phyloP scores from a whole-genome alignment of 2,113 vertebrate genomes.

The Tetraodon nigroviridis region DNA sequence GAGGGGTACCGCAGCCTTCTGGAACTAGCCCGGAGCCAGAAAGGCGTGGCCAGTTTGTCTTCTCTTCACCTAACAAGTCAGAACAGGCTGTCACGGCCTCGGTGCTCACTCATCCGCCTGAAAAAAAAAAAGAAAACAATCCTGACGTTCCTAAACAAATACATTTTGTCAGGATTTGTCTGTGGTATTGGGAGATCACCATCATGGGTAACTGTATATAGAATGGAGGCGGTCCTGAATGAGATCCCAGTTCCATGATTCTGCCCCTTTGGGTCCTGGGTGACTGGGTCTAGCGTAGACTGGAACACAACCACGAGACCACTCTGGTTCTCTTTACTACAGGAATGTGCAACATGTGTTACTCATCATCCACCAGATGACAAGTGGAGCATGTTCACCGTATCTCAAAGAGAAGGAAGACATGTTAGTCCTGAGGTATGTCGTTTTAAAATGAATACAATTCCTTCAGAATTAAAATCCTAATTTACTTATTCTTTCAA shows the following conservation, averaged over 20 bases:
- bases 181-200: no score
- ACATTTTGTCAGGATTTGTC: conserved; percentile 10
- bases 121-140: conserved; percentile 15
- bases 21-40: no score
- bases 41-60: not conserved
- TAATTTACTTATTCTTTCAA: no score
- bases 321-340: conserved; percentile 43
- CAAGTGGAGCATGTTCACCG: conserved; percentile 24
- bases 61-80: conserved; percentile 23
- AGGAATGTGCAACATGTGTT: conserved; percentile 55
- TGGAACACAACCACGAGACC: conserved; percentile 35
- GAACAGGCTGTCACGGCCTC: conserved; percentile 24
- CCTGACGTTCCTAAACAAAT: conserved; percentile 18
- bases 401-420: conserved; percentile 18
- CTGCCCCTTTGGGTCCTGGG: no score
- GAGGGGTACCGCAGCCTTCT: no score
- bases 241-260: no score
- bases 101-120: conserved; percentile 37
- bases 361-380: conserved; percentile 23
- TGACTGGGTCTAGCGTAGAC: not conserved
- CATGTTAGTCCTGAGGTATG: conserved; percentile 8
- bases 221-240: no score
- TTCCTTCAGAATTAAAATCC: no score
- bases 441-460: not conserved
- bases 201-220: no score